Evolutionary conservation across 2,113 vertebrate species (phyloP).

Genomic region (Himantopus leucocephalus): DNA sequence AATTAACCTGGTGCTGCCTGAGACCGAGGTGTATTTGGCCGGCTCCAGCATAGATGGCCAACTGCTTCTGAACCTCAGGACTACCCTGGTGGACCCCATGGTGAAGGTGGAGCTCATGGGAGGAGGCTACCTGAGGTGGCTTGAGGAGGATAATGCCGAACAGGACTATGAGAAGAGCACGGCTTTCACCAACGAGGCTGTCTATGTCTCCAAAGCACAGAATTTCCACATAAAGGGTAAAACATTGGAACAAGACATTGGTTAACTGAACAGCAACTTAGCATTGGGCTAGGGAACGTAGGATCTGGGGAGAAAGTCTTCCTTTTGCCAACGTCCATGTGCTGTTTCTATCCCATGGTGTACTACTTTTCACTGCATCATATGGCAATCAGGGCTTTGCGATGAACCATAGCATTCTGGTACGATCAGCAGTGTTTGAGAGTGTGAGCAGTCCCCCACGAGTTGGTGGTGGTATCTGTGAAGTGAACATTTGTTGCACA

Average conservation of each 20-base stretch:
- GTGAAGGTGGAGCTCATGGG: not conserved
- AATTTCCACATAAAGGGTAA: not conserved
- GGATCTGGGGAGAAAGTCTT: not conserved
- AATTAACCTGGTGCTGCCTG: not conserved
- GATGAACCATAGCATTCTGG: not conserved
- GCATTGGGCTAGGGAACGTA: not conserved
- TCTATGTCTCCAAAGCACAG: not conserved
- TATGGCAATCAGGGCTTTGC: not conserved
- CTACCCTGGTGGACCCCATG: not conserved
- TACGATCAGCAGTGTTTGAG: not conserved
- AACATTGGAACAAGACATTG: accelerated
- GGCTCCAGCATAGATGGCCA: not conserved
- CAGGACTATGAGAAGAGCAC: not conserved
- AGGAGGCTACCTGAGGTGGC: not conserved
- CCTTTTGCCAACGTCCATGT: not conserved
- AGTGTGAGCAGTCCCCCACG: accelerated
- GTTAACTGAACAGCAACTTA: not conserved
- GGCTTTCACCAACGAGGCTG: not conserved
- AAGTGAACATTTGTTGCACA: not conserved
- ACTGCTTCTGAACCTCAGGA: not conserved
- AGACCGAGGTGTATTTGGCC: not conserved
- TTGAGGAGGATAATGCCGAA: not conserved
- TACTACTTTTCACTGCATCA: not conserved
- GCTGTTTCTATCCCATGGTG: not conserved
- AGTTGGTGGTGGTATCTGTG: not conserved